These are phyloP conservation scores for Nycteola revayana DNA, from an alignment of 2,888 invertebrate species.

Conservation along the genomic window DNA sequence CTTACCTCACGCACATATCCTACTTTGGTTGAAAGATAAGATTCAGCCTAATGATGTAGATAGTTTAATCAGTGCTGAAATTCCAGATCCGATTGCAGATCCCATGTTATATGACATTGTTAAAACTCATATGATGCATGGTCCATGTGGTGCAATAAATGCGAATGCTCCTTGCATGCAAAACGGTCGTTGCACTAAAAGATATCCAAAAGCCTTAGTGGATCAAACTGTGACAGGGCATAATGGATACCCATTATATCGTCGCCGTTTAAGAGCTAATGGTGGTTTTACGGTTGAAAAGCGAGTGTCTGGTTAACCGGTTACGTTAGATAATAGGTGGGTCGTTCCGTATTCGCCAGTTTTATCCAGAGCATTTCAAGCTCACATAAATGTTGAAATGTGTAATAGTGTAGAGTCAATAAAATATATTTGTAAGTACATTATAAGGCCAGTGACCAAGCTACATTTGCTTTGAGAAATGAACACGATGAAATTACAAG, in stretches of 20 bases:
- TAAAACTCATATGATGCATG: slow-evolving; percentile 53
- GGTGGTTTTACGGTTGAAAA: slow-evolving; percentile 1
- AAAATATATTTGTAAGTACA: too few species aligned
- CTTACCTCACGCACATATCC: too few species aligned
- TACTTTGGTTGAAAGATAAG: slow-evolving; percentile 9
- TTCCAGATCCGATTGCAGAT: slow-evolving; percentile 26
- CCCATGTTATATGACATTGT: slow-evolving; percentile 35
- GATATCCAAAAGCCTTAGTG: background rate
- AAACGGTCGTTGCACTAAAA: slow-evolving; percentile 3
- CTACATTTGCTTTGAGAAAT: too few species aligned
- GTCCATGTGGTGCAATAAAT: slow-evolving; percentile 49
- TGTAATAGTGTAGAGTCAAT: too few species aligned
- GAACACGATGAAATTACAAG: too few species aligned
- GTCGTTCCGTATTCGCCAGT: too few species aligned
- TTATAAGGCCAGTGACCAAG: too few species aligned
- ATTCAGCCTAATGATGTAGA: slow-evolving; percentile 5
- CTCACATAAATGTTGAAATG: too few species aligned
- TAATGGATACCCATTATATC: slow-evolving; percentile 5
- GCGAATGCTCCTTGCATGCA: slow-evolving; percentile 4
- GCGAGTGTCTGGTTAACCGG: too few species aligned
- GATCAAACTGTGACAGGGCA: slow-evolving; percentile 2
- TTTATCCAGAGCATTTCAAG: too few species aligned
- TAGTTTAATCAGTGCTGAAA: slow-evolving; percentile 7
- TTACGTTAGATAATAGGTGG: too few species aligned
- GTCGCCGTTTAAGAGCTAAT: background rate